Evolutionary conservation across 2,113 vertebrate genomes (phyloP).

Genomic region (Otus sunia): DNA sequence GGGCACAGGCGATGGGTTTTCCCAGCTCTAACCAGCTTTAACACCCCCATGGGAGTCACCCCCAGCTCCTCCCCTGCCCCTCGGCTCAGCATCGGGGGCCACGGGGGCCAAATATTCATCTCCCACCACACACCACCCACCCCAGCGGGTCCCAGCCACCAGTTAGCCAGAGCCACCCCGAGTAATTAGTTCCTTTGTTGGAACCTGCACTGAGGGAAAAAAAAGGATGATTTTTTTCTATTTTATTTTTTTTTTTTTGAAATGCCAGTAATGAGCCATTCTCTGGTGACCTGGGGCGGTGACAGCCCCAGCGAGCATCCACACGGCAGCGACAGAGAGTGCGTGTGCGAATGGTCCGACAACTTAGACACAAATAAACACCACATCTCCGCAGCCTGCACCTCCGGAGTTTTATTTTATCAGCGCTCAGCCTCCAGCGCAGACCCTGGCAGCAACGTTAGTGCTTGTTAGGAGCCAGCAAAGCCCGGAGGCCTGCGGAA

Average conservation of each 20-base stretch:
- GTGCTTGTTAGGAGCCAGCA: neutral
- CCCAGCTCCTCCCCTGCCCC: neutral
- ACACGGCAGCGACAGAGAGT: rapidly evolving
- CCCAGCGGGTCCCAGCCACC: rapidly evolving
- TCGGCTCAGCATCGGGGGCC: neutral
- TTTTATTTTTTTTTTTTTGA: too few relatives aligned
- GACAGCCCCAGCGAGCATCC: neutral
- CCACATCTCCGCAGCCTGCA: neutral
- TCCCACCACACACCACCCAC: rapidly evolving
- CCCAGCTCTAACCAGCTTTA: neutral
- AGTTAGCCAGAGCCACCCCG: neutral
- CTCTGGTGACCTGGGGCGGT: neutral
- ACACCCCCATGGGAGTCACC: neutral
- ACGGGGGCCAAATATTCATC: neutral
- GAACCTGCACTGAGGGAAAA: neutral
- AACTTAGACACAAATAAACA: neutral
- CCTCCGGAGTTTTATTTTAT: neutral
- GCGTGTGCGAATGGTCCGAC: rapidly evolving
- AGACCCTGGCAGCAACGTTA: neutral
- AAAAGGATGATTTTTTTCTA: neutral
- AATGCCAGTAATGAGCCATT: neutral
- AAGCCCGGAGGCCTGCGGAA: neutral
- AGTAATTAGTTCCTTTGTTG: neutral
- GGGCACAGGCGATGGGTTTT: neutral
- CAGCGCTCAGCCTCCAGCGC: neutral